A percentile compares a stretch with the other conserved stretches of the same genome.
Evolutionary conservation across 1,140 invertebrate species (phyloP).

Genomic region (Phortica variegata): DNA sequence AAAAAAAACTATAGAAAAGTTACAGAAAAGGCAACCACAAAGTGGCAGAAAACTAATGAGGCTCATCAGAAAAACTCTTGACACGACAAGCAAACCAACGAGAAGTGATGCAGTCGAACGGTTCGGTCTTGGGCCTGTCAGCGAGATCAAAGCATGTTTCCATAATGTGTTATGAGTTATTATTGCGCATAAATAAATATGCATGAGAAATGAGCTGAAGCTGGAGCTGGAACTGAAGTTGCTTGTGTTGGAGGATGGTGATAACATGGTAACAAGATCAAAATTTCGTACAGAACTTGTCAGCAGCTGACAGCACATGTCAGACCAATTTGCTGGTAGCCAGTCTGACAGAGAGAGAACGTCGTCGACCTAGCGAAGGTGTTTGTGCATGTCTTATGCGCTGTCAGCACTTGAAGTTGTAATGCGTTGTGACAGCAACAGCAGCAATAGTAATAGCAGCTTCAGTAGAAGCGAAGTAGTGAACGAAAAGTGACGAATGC

Average conservation of each 20-base stretch:
- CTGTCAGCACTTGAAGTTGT: constrained; percentile 17
- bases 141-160: constrained; percentile 40
- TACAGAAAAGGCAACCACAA: no score
- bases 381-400: constrained; percentile 9
- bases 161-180: constrained; percentile 53
- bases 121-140: constrained; percentile 34
- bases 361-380: constrained; percentile 10
- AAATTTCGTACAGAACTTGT: constrained; percentile 37
- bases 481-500: no score
- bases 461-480: no score
- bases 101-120: constrained; percentile 43
- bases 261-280: no score
- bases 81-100: constrained; percentile 3
- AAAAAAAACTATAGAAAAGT: no score
- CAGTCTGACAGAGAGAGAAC: constrained; percentile 28
- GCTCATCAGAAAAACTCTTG: constrained; percentile 30
- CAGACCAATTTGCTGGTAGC: constrained; percentile 49
- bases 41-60: constrained; percentile 39
- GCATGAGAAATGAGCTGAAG: no score
- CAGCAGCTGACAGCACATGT: constrained; percentile 53
- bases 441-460: no score
- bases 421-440: constrained; percentile 35
- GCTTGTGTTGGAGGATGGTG: no score
- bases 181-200: constrained; percentile 5
- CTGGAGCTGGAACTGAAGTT: no score